Evolutionary conservation across 1,140 invertebrate species (phyloP), one percentile per base, ranked within the genome.

Genomic region (Brachionus manjavacas): DNA sequence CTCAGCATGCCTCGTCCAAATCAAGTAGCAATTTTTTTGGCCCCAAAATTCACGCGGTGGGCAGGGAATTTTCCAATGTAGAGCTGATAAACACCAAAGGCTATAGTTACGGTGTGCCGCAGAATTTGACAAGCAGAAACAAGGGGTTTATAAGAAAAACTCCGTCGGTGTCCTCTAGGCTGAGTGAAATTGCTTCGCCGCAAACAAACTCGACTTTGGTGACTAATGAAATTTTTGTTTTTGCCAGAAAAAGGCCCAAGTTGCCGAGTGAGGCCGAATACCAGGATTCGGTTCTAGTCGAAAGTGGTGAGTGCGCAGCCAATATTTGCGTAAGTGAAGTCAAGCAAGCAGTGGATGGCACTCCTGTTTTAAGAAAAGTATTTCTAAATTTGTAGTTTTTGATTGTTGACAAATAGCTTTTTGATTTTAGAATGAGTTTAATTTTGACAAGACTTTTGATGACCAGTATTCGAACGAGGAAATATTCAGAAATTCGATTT

Each of bases 361-460:
- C 76, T 6, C 76, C 76, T 2, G n/a, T 80, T 39, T 60, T 80
- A 9, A 80, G 52, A 80, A 80, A 80, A 12, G 76, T 80, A 35
- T 20, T 2, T 4, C 16, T 39, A 20, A 16, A 41, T 8, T 25
- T 16, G 6, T 9, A 20, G 6, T 80, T 60, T n/a, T 41, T n/a
- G 25, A 23, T 55, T n/a, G 28, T 6, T 16, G 52, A 64, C 8
- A 60, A 16, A 60, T 60, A 35, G n/a, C 20, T 60, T 55, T n/a
- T 55, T 55, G 23, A 25, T 39, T 39, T 14, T 20, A 80, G 76
- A 80, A 60, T 23, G 76, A 80, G 52, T 80, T 80, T 80, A 20
- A 60, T 49, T 80, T 64, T 80, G 76, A 80, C 31, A 60, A 80
- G n/a, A 35, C 52, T 20, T 80, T 80, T 80, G 76, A 60, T 39